Evolutionary conservation across 1,140 invertebrate genomes (phyloP).

Genomic region (Anastatus disparis): DNA sequence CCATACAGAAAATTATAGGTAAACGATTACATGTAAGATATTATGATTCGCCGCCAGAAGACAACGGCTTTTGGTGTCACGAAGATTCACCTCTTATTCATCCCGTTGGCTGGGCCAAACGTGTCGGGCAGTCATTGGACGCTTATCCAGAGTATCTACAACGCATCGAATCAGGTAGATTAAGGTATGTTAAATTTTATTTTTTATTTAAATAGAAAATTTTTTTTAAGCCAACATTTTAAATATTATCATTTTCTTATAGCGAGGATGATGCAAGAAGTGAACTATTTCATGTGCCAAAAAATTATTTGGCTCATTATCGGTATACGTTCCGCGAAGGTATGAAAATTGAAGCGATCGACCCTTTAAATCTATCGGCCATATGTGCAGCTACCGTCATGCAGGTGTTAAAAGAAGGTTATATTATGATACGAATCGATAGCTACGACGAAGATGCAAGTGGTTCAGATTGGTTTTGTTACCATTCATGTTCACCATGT

Average conservation of each 20-base stretch:
- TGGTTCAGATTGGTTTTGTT: constrained; percentile 96
- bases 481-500: constrained; percentile 91
- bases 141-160: constrained; percentile 83
- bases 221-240: background rate
- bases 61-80: constrained; percentile 94
- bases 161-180: constrained; percentile 70
- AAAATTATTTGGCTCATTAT: constrained; percentile 63
- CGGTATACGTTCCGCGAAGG: constrained; percentile 79
- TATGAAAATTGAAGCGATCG: constrained; percentile 97
- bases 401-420: constrained; percentile 90
- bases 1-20: constrained; percentile 89
- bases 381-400: constrained; percentile 96
- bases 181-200: constrained; percentile 51
- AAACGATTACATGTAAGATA: constrained; percentile 92
- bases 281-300: constrained; percentile 75
- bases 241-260: background rate
- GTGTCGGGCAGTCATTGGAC: constrained; percentile 84
- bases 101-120: constrained; percentile 91
- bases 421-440: constrained; percentile 96
- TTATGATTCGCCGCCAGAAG: constrained; percentile 81
- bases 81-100: constrained; percentile 94
- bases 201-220: background rate
- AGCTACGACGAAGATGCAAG: constrained; percentile 85
- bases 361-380: constrained; percentile 92
- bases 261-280: constrained; percentile 78